Base-by-base conservation (phyloP, 1,140 invertebrate species). In the Elysia chlorotica region DNA sequence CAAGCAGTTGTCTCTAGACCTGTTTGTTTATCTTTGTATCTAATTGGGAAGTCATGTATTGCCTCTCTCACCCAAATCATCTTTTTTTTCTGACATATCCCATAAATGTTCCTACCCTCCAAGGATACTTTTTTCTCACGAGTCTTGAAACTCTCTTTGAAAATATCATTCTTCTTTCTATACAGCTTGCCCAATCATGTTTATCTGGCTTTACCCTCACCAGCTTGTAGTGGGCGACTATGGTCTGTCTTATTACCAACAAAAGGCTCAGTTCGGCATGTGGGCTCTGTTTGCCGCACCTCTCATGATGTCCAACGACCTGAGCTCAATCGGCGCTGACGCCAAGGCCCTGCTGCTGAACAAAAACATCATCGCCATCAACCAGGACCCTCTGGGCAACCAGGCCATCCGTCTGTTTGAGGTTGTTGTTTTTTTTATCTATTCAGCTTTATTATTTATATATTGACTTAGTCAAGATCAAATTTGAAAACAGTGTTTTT, bases 281-380 rank as follows among this genome's bases (percentile, higher is more conserved):
- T 99, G 98, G 98, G 94, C 96, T 3, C 96, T 99, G 81, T 88
- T 98, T 78, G 96, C 97, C 0, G 95, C 97, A 3, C 98, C 98
- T 2, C 89, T 99, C 10, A 90, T 99, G 36, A 98, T 99, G 95
- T 99, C 96, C 4, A 94, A 96, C 25, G 97, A 99, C 89, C 89
- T 99, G 54, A 88, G 96, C 68, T 94, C 93, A 4, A 96, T 99
- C 56, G 89, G 92, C 41, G 92, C 94, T 0, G 93, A 96, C 80
- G 96, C 95, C 87, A 96, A 96, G 88, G 93, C 93, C 28, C 96
- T 99, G 81, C 89, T 99, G 72, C 93, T 94, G 80, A 99, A 99
- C 88, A 92, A 92, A 80, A 93, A 95, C 86, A 94, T 99, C 71
- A 98, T 99, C 73, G 93, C 93, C 28, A 93, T 99, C 1, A 96